These are phyloP conservation scores for Drosophila neutralis DNA, from an alignment of 2,888 invertebrate genomes.

Conservation along the genomic window DNA sequence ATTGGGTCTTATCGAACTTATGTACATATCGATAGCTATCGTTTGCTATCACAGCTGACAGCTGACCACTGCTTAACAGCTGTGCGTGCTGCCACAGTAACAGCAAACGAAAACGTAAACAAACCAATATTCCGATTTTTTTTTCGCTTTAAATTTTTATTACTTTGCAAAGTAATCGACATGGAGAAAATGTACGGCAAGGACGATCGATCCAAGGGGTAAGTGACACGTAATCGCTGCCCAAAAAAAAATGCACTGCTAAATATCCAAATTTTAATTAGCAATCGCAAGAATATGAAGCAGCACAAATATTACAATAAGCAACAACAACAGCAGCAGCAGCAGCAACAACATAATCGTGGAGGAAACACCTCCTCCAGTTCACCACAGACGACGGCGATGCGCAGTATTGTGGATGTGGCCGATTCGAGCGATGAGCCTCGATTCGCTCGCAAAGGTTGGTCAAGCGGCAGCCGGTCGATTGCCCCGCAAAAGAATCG, in stretches of 20 bases:
- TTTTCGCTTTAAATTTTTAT: conserved; percentile 28
- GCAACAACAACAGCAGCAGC: conserved; percentile 51
- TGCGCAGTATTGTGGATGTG: conserved; percentile 82
- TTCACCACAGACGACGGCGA: conserved; percentile 67
- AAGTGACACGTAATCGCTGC: conserved; percentile 57
- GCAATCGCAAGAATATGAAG: conserved; percentile 82
- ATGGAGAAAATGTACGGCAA: conserved; percentile 72
- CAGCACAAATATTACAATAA: conserved; percentile 66
- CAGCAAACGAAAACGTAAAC: conserved; percentile 44
- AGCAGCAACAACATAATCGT: conserved; percentile 34
- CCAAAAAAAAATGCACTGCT: not conserved
- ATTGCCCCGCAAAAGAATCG: conserved; percentile 61
- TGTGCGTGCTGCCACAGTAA: conserved; percentile 34
- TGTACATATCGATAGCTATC: conserved; percentile 1
- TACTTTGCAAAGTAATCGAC: conserved; percentile 7
- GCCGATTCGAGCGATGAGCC: conserved; percentile 84
- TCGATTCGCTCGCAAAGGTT: conserved; percentile 72
- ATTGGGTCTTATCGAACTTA: not conserved
- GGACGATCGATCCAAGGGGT: conserved; percentile 83
- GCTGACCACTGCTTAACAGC: conserved; percentile 30
- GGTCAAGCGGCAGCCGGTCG: conserved; percentile 57
- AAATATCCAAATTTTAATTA: conserved; percentile 28
- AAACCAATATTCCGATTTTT: conserved; percentile 20
- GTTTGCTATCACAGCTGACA: conserved; percentile 6
- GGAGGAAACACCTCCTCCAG: conserved; percentile 74